phyloP scores from a whole-genome alignment of 2,113 vertebrate species.

The Morone chrysops region DNA sequence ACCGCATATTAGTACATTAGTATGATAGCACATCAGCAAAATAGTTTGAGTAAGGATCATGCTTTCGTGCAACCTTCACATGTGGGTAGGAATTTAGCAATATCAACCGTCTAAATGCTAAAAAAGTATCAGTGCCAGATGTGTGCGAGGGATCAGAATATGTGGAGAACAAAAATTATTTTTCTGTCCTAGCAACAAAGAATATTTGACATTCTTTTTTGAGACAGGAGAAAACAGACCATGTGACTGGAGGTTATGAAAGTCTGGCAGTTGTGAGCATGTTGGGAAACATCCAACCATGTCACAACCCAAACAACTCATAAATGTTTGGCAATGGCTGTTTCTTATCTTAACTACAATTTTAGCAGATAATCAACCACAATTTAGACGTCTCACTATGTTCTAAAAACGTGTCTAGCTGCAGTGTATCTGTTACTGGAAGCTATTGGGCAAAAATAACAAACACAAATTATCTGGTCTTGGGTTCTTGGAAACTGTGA shows the following conservation, averaged over 20 bases:
- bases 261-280: not conserved
- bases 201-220: not conserved
- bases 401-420: not conserved
- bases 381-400: not conserved
- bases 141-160: not conserved
- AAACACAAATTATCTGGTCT: not conserved
- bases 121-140: not conserved
- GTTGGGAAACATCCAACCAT: not conserved
- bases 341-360: not conserved
- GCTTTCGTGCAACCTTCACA: not conserved
- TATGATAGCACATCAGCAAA: not conserved
- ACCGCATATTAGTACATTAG: not conserved
- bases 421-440: not conserved
- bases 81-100: not conserved
- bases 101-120: not conserved
- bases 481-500: not conserved
- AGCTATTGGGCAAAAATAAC: not conserved
- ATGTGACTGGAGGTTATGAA: not conserved
- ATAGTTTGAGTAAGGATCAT: not conserved
- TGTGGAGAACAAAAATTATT: not conserved
- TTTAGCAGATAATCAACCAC: not conserved
- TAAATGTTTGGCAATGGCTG: not conserved
- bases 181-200: not conserved
- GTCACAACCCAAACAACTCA: slow-evolving; percentile 7
- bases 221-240: not conserved